Evolutionary conservation across 2,888 invertebrate species (phyloP).

Genomic region (Hirtodrosophila alboralis): DNA sequence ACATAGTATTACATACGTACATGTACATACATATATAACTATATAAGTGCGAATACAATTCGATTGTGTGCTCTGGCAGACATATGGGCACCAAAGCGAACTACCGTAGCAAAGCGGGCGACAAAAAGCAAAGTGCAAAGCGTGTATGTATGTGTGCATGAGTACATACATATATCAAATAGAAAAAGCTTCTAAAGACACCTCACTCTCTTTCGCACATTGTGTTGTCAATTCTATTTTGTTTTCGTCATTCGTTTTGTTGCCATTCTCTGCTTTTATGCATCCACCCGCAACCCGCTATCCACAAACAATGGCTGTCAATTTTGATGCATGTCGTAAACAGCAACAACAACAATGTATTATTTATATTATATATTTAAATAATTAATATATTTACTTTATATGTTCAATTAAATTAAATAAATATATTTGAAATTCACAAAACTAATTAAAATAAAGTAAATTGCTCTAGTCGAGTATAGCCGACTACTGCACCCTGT

Average conservation of each 20-base stretch:
- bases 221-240: conserved; percentile 54
- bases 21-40: neutral
- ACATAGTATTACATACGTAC: no score
- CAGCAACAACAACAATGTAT: conserved; percentile 9
- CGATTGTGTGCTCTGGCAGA: conserved; percentile 55
- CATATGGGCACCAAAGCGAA: conserved; percentile 50
- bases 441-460: no score
- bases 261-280: neutral
- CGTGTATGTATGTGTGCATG: conserved; percentile 11
- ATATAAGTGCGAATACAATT: conserved; percentile 32
- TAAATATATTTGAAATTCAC: no score
- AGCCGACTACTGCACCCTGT: no score
- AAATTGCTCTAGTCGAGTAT: no score
- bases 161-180: conserved; percentile 25
- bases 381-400: no score
- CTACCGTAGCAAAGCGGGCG: conserved; percentile 37
- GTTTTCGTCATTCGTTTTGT: conserved; percentile 22
- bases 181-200: conserved; percentile 45
- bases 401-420: no score
- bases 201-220: conserved; percentile 13
- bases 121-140: conserved; percentile 49
- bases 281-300: conserved; percentile 4
- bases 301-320: conserved; percentile 50
- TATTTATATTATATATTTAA: no score
- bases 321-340: conserved; percentile 57